Conservation (phyloP, 2,113 vertebrate species). For the Nanorana parkeri region DNA sequence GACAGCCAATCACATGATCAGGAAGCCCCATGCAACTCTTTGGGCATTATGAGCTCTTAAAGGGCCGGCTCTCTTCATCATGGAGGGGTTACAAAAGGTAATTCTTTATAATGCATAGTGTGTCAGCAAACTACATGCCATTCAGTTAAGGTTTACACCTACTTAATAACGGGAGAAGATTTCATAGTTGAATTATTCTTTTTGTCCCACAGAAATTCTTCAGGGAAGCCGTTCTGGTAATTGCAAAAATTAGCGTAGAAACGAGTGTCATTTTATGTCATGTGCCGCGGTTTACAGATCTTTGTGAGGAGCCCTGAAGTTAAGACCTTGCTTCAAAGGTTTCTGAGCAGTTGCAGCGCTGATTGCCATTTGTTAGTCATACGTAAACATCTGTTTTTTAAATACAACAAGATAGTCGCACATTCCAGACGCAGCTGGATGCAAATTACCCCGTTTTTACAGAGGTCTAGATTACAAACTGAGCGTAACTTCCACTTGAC, state of each 20-base stretch:
- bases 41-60: too few relatives aligned
- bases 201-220: background rate
- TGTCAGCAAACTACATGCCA: too few relatives aligned
- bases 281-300: background rate
- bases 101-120: too few relatives aligned
- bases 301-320: background rate
- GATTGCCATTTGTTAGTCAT: slow-evolving; percentile 47
- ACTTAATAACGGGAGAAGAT: too few relatives aligned
- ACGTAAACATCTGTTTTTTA: slow-evolving; percentile 48
- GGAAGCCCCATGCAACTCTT: too few relatives aligned
- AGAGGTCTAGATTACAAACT: background rate
- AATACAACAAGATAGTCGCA: background rate
- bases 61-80: too few relatives aligned
- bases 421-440: slow-evolving; percentile 40
- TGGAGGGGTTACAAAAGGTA: too few relatives aligned
- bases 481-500: too few relatives aligned
- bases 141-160: too few relatives aligned
- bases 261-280: slow-evolving; percentile 8
- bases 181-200: too few relatives aligned
- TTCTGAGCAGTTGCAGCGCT: background rate
- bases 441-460: background rate
- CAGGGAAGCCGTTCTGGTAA: background rate
- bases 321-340: slow-evolving; percentile 25
- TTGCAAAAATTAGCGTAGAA: background rate
- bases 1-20: too few relatives aligned